Percentiles rank a stretch among this genome's conserved stretches.
phyloP scores from a whole-genome alignment of 2,797 vertebrate genomes.

The Squalus acanthias region DNA sequence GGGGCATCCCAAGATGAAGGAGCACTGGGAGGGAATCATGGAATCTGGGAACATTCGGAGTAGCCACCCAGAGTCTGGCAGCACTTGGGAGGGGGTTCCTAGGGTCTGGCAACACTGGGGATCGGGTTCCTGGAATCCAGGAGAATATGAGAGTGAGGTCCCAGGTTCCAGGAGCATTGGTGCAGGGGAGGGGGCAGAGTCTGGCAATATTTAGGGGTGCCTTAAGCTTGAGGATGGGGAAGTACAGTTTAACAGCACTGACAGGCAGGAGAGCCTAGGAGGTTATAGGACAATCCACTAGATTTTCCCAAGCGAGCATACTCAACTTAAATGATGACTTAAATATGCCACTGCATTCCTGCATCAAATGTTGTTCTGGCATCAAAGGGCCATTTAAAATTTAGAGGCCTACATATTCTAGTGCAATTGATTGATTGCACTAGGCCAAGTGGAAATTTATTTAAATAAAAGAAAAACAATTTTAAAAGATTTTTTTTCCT shows the following conservation, averaged over 20 bases:
- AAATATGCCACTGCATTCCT: no score
- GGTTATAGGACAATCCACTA: not conserved
- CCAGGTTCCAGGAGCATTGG: not conserved
- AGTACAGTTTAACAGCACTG: not conserved
- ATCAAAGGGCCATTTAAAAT: not conserved
- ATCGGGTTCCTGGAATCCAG: not conserved
- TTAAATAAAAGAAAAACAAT: not conserved
- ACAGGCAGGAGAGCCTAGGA: not conserved
- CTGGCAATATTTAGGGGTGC: not conserved
- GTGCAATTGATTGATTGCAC: not conserved
- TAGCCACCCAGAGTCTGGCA: not conserved
- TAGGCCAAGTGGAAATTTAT: not conserved
- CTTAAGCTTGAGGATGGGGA: not conserved
- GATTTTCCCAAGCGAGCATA: not conserved
- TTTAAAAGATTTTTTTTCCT: no score
- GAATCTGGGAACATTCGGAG: not conserved
- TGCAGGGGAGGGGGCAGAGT: not conserved
- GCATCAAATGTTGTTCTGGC: not conserved
- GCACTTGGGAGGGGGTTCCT: not conserved
- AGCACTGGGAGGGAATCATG: not conserved
- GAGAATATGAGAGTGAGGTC: not conserved
- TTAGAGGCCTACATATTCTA: not conserved
- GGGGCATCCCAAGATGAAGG: not conserved
- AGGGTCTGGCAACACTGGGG: not conserved
- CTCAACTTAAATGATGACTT: no score